Base-by-base conservation (phyloP, 2,888 invertebrate genomes). In the Thysanoteuthis rhombus region DNA sequence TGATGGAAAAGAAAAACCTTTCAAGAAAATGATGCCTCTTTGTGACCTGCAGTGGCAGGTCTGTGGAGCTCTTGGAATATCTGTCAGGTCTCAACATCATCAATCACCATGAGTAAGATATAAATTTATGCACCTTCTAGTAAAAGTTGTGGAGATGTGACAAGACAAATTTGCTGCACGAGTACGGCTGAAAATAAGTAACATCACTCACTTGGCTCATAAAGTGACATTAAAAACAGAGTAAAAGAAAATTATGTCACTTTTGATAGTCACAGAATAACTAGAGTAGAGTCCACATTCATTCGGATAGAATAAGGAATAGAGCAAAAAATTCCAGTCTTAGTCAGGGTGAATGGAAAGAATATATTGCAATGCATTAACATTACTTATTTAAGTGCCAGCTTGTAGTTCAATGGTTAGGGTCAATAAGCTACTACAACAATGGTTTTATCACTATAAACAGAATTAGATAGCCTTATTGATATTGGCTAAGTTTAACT, bases 1-100 rank as follows among this genome's bases (percentile, higher is more conserved):
- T 75, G 75, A 75, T 75, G 75, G 75, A 75, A 75, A 75, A 75
- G 75, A 75, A 75, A 75, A 75, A 75, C 75, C 75, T 75, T 75
- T 75, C 75, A 75, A 75, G 75, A n/a, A 75, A 75, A 75, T 75
- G 75, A 75, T 75, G 75, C 75, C 75, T 75, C 75, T 75, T 75
- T 75, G n/a, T 75, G 75, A 75, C 75, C 75, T 75, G 75, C 75
- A 75, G 75, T 75, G 75, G 75, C 75, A 75, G 75, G 75, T 75
- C 75, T 75, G 75, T 25, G 75, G n/a, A n/a, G 75, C 75, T 75
- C 75, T 75, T 4, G 75, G n/a, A 75, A 75, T 75, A 75, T 75
- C 75, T 75, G 75, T 75, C 75, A 75, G 75, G 75, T 75, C 75
- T 75, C 75, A 75, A n/a, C 75, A 75, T 75, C 75, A 75, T 75